These are phyloP conservation scores for Thysanoteuthis rhombus DNA, from an alignment of 2,888 invertebrate genomes.

Conservation along the genomic window DNA sequence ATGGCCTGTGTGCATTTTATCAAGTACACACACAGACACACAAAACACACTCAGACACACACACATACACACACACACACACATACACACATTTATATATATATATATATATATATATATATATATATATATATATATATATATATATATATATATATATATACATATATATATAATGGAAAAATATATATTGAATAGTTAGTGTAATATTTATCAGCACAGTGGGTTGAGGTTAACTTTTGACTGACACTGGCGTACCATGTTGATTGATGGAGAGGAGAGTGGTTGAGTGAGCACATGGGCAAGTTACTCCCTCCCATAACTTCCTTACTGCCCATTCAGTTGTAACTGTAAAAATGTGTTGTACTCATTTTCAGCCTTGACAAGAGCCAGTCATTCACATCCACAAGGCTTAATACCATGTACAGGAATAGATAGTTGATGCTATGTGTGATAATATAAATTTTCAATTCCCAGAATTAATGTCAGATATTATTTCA, in stretches of 20 bases:
- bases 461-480: not conserved
- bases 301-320: no score
- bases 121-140: not conserved
- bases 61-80: no score
- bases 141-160: not conserved
- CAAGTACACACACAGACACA: no score
- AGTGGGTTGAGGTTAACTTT: not conserved
- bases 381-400: not conserved
- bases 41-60: no score
- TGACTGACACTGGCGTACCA: not conserved
- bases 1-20: no score
- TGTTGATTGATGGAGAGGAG: no score
- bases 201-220: no score
- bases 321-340: no score
- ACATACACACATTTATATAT: not conserved
- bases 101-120: slow-evolving; percentile 22
- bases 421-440: not conserved
- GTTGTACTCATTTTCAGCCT: not conserved
- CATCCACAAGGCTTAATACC: not conserved
- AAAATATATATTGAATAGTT: no score
- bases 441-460: not conserved
- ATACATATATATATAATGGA: not conserved
- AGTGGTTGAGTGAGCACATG: no score
- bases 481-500: not conserved
- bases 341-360: not conserved